Evolutionary conservation across 2,113 vertebrate species (phyloP), one percentile per base, ranked within the genome.

Genomic region (Columbina picui): DNA sequence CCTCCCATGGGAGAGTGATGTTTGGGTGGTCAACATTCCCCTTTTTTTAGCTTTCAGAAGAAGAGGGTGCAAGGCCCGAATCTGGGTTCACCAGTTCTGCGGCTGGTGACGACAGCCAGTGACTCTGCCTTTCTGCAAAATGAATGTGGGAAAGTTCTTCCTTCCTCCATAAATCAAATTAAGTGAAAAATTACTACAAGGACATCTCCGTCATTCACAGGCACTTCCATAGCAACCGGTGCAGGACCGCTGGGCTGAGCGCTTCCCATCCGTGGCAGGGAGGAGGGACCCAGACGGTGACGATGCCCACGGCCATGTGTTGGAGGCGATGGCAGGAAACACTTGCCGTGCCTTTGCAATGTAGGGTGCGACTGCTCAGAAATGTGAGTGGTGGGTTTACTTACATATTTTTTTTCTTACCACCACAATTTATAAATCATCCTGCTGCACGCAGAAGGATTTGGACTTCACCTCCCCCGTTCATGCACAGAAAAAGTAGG

Each of bases 101-200:
- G 1, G 59, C 76, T 10, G 4, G 38, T 53, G 79, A 1, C 2
- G 64, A 88, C 60, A 90, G 86, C 38, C 76, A 53, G 60, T 4
- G 36, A 82, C 88, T 88, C 92, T 67, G 77, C 52, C 94, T 75
- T 67, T 79, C 92, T 59, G 45, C 83, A 87, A 41, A 92, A 96
- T 32, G 20, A 92, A 91, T 43, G 83, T 93, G 93, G 93, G 92
- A 94, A 97, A 90, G 86, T 95, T 96, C 83, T 57, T 95, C 89
- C 77, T 90, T 89, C 90, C 88, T 89, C 76, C 89, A 57, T 84
- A 82, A 92, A 93, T 92, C 80, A 92, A 55, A 95, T 90, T 90
- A 88, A 36, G 86, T 89, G 83, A 93, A 96, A 95, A 94, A 94
- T 87, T 64, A 76, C 53, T 59, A 14, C 68, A 79, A 87, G 74